Evolutionary conservation across 37 sponge, comb jelly and placozoan species (phyloP), one percentile per base, ranked within the genome.

Genomic region (Aplysina aerophoba): DNA sequence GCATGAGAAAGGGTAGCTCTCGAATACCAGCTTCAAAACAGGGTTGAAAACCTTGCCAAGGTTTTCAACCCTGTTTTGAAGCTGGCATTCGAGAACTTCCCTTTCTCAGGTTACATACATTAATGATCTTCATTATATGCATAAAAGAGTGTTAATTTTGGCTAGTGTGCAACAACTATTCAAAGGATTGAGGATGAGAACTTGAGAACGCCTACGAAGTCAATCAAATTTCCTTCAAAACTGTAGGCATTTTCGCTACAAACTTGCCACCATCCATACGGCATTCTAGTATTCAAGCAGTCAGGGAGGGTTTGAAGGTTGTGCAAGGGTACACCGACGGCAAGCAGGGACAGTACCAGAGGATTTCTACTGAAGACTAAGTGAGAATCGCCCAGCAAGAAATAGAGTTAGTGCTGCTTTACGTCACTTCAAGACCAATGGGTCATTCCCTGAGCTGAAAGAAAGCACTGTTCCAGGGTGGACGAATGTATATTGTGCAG

Each of bases 391-490:
- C 12, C 3, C 21, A 36, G 37, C 73, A 3, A 73, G 73, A 36
- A 37, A 37, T 73, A 36, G 65, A 6, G 65, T 27, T 8, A 63
- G 27, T 63, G 73, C 35, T 37, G 73, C 73, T 73, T 6, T 73
- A 8, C 37, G 73, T 6, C 37, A 73, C 36, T 73, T 15, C 73
- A 73, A 73, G 64, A 62, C 12, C 12, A 73, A 6, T 12, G 74
- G 39, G 12, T 15, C 38, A 34, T 73, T 73, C 39, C 36, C 39
- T 8, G 39, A 12, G 11, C 74, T 73, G 8, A 73, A 73, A 36
- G 74, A 73, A 73, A 73, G 38, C 74, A 73, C 38, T 12, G 74
- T 73, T 38, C 74, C 35, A 16, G 74, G 74, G 6, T 73, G 74
- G 74, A 31, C 3, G 39, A 36, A 73, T 73, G 74, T 12, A 36